phyloP scores from a whole-genome alignment of 1,140 invertebrate species.

The Palaemon carinicauda region DNA sequence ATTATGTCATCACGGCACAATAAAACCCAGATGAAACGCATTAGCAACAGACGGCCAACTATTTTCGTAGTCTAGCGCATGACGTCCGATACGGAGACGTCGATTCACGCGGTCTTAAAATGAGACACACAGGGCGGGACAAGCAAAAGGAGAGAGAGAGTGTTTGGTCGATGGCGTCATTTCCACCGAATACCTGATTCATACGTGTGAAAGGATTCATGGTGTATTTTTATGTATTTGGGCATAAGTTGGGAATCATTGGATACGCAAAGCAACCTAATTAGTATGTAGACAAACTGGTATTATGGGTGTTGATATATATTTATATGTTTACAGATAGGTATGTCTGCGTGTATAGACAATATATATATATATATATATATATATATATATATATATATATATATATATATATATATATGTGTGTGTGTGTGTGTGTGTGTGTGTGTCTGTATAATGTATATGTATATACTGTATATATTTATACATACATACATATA shows the following conservation, averaged over 20 bases:
- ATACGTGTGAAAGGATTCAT: background rate
- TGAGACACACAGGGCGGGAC: too few relatives aligned
- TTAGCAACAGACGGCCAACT: too few relatives aligned
- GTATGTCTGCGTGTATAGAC: background rate
- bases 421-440: background rate
- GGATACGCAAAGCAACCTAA: background rate
- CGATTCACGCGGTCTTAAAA: too few relatives aligned
- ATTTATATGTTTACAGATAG: too few relatives aligned
- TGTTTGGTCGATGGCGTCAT: background rate
- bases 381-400: background rate
- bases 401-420: background rate
- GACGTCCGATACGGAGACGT: too few relatives aligned
- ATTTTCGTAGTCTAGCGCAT: too few relatives aligned
- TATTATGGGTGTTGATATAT: too few relatives aligned
- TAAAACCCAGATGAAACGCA: too few relatives aligned
- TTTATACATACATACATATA: background rate
- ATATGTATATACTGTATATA: constrained; percentile 10
- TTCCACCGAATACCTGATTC: background rate
- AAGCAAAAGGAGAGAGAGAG: background rate
- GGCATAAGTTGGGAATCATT: too few relatives aligned
- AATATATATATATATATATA: background rate
- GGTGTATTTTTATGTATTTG: too few relatives aligned
- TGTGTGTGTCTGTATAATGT: too few relatives aligned
- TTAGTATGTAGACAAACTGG: background rate
- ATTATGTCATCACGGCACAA: too few relatives aligned